A percentile compares a stretch with the other conserved stretches of the same genome.
Evolutionary conservation across 2,888 invertebrate genomes (phyloP).

Genomic region (Drosophila anceps): DNA sequence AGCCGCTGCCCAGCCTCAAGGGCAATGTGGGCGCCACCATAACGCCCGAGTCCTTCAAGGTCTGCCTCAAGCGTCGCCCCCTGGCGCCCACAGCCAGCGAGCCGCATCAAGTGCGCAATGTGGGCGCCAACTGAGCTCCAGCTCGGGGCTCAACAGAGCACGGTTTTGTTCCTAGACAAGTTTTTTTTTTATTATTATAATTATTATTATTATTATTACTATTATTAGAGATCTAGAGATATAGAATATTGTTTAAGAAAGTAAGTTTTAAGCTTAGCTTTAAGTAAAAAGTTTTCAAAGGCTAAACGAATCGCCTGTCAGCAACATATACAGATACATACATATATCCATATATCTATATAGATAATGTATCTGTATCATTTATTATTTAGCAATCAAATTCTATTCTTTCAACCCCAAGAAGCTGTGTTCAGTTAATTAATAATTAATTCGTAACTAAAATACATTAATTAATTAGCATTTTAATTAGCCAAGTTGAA

Average conservation of each 20-base stretch:
- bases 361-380: neutral
- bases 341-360: neutral
- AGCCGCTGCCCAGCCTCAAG: conserved; percentile 90
- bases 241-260: neutral
- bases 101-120: conserved; percentile 85
- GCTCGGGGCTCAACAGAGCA: conserved; percentile 73
- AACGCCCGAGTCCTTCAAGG: conserved; percentile 92
- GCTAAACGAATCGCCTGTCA: neutral
- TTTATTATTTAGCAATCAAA: conserved; percentile 57
- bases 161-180: conserved; percentile 85
- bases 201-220: conserved; percentile 5
- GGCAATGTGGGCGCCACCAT: conserved; percentile 94
- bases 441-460: conserved; percentile 43
- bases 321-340: neutral
- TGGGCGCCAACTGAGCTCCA: conserved; percentile 85
- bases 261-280: neutral
- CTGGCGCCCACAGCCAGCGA: conserved; percentile 82
- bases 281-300: conserved; percentile 1
- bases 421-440: conserved; percentile 85
- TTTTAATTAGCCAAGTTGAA: conserved; percentile 30
- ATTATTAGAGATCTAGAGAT: neutral
- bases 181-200: conserved; percentile 13
- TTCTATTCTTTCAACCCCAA: conserved; percentile 84
- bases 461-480: conserved; percentile 29
- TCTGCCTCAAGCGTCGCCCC: conserved; percentile 88